Conservation (phyloP, 2,888 invertebrate species). For the Cremastobaeus sp. region DNA sequence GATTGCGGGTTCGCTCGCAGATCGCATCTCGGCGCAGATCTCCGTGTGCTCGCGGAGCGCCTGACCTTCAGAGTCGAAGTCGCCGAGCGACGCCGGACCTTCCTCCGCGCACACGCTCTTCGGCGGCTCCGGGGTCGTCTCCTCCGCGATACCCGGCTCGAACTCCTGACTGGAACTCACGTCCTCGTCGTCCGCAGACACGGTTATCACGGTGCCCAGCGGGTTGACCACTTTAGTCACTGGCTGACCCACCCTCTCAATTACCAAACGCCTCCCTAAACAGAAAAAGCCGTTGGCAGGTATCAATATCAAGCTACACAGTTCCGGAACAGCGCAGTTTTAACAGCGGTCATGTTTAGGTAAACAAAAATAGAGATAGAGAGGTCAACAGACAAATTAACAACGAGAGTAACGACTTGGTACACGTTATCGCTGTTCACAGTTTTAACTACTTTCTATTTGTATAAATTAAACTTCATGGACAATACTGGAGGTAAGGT, state of each 20-base stretch:
- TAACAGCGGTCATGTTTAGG: conserved; percentile 39
- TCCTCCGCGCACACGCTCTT: conserved; percentile 75
- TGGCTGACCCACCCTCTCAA: conserved; percentile 79
- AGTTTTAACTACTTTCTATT: too few species aligned
- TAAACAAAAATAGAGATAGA: conserved; percentile 10
- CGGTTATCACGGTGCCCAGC: conserved; percentile 84
- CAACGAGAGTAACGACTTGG: too few species aligned
- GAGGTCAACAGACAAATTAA: not conserved
- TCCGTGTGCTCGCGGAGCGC: conserved; percentile 72
- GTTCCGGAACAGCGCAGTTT: too few species aligned
- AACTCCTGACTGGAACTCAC: conserved; percentile 72
- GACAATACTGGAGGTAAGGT: too few species aligned
- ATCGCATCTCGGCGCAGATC: conserved; percentile 76
- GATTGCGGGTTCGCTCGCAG: conserved; percentile 73
- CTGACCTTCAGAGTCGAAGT: conserved; percentile 70
- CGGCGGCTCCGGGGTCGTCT: conserved; percentile 67
- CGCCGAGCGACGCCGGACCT: conserved; percentile 74
- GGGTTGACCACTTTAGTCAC: conserved; percentile 88
- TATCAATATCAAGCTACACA: conserved; percentile 75
- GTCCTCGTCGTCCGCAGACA: conserved; percentile 77
- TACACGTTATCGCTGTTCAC: too few species aligned
- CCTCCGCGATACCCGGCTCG: conserved; percentile 65
- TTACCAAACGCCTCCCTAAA: conserved; percentile 83
- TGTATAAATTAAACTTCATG: too few species aligned
- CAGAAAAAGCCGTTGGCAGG: conserved; percentile 93